Evolutionary conservation across 2,797 vertebrate species (phyloP).

Genomic region (Coccyzus lansbergi): DNA sequence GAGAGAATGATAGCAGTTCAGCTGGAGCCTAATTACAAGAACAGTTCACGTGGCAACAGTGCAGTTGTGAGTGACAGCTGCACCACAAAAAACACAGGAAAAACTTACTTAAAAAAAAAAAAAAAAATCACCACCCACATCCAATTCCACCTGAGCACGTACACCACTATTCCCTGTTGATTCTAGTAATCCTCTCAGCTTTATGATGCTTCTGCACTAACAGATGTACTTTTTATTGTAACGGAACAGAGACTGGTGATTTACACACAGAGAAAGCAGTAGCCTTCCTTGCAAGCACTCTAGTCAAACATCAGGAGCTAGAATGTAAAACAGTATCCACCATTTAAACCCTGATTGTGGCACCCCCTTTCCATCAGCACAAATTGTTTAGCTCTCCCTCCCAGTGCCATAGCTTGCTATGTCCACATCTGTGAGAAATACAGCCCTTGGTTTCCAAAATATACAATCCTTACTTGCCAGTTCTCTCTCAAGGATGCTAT

Average conservation of each 20-base stretch:
- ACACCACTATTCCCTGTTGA: not conserved
- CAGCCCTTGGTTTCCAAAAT: not conserved
- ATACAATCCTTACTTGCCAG: not conserved
- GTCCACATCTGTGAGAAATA: not conserved
- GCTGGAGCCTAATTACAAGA: not conserved
- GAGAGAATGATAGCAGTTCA: not conserved
- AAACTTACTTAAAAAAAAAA: not conserved
- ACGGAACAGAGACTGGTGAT: not conserved
- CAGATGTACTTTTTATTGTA: not conserved
- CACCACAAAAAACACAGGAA: not conserved
- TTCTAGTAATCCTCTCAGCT: not conserved
- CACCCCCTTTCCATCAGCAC: not conserved
- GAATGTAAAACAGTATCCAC: not conserved
- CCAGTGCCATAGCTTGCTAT: not conserved
- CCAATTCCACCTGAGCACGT: not conserved
- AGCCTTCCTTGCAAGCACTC: not conserved
- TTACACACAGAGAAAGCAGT: not conserved
- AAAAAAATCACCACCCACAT: not conserved
- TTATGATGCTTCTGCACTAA: not conserved
- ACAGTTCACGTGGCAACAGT: not conserved
- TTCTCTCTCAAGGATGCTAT: not conserved
- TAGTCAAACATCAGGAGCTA: not conserved
- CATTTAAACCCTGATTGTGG: not conserved
- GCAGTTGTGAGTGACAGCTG: not conserved
- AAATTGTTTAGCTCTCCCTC: not conserved